Base-by-base conservation (phyloP, 2,797 vertebrate genomes). In the Rhinatrema bivittatum region DNA sequence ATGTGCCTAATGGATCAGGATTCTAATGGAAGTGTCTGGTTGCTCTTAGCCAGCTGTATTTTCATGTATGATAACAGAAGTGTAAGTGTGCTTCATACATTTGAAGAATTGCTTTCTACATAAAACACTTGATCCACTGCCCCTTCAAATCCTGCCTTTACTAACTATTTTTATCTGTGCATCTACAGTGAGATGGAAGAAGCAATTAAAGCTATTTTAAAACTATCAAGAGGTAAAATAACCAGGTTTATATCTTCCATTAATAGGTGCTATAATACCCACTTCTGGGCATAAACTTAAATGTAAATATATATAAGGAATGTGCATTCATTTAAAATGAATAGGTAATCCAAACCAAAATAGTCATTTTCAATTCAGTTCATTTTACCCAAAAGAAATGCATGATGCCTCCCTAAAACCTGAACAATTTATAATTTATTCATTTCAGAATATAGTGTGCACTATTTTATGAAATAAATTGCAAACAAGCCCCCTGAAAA, bases 1-100 rank as follows among this genome's bases (percentile, higher is more conserved):
- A 46, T 27, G 16, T 42, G 36, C 26, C 46, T 50, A 39, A 39
- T 50, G 18, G 29, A 29, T 5, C 9, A n/a, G 15, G 32, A 29
- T 32, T 27, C 27, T 25, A 21, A 37, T 39, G 17, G 56, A 56
- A 56, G 33, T 24, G 18, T 49, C 39, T 33, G 37, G 23, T 16
- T 54, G 13, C 36, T 53, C 24, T 46, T 49, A 45, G 51, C 19
- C 44, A 56, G 25, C 46, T 43, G 20, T 58, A 22, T 46, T 40
- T 41, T 42, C 36, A 22, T 46, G 18, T 18, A 35, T 42, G 32
- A 64, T 49, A 60, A 22, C 17, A 36, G 36, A 54, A 39, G 28
- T 38, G 46, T 29, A n/a, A n/a, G 9, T 41, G 15, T 50, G 36
- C 36, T 49, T 60, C 49, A 13, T 58, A 1, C 56, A 48, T 34